Evolutionary conservation across 2,888 invertebrate species (phyloP), one percentile per base, ranked within the genome.

Genomic region (Choreutis nemorana): DNA sequence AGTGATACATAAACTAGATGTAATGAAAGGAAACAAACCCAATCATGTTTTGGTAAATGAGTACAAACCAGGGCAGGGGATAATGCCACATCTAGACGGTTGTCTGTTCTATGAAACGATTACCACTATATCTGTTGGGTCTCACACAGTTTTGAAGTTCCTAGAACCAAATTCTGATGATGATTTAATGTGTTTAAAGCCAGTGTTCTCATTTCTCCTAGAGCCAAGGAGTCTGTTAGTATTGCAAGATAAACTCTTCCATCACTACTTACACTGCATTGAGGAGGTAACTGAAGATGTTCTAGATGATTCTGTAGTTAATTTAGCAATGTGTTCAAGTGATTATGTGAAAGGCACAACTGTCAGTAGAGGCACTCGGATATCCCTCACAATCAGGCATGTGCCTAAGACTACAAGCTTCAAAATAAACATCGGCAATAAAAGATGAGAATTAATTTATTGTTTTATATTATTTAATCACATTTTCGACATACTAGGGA

Each of bases 11-110:
- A 59, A 70, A 6, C 64, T 93, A 4, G 80, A 85, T 43, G 50
- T 89, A 20, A 93, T 95, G 78, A 84, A 82, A 25, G 83, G 83
- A 2, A 85, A 85, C 38, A 82, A 80, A 34, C 90, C 97, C 1
- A 98, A 98, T 65, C 98, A 98, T 78, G 89, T 97, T 1, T 75
- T 98, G 18, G 87, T 98, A 0, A 98, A 98, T 78, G 97, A 98
- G 66, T 98, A 98, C 71, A 62, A 84, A 36, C 82, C 95, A 0
- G 93, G 94, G 0, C 96, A 98, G 72, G 98, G 98, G 8, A 97
- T 98, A 36, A 91, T 98, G 91, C 91, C 97, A 2, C 98, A 99
- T 73, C 86, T 91, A 13, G 99, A 99, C 73, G 99, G 99, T 0
- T 91, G 94, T 0, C 71, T 98, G 9, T 99, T 97, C 63, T 87